Evolutionary conservation across 2,797 vertebrate genomes (phyloP).

Genomic region (Yasuhikotakia modesta): DNA sequence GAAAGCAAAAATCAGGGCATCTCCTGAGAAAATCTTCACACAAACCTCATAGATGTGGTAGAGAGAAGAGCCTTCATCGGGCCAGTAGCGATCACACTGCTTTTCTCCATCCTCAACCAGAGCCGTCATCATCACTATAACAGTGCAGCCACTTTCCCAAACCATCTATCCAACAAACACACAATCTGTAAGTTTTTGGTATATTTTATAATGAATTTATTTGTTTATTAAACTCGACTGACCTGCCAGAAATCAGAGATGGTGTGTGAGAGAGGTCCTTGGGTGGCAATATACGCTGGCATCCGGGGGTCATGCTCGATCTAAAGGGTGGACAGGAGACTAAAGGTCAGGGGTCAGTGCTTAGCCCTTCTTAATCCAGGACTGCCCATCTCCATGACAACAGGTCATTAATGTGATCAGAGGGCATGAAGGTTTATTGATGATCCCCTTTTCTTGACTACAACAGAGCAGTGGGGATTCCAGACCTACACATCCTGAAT

Average conservation of each 20-base stretch:
- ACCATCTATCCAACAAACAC: constrained; percentile 81
- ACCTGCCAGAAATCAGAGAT: constrained; percentile 99
- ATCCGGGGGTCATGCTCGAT: constrained; percentile 96
- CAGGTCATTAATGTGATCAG: constrained; percentile 46
- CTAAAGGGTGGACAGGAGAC: constrained; percentile 67
- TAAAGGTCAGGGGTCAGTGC: constrained; percentile 55
- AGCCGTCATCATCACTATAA: constrained; percentile 95
- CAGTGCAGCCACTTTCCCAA: constrained; percentile 95
- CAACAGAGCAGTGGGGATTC: constrained; percentile 53
- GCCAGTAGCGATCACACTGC: constrained; percentile 98
- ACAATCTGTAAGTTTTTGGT: neutral
- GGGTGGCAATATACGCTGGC: constrained; percentile 95
- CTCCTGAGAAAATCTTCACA: neutral
- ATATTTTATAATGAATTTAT: neutral
- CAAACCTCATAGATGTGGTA: constrained; percentile 96
- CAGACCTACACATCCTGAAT: constrained; percentile 44
- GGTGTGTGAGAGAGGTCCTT: constrained; percentile 93
- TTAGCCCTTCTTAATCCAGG: constrained; percentile 35
- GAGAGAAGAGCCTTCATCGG: constrained; percentile 93
- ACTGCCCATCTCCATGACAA: constrained; percentile 46
- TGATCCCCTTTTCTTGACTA: constrained; percentile 38
- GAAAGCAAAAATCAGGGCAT: neutral
- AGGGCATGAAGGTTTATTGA: constrained; percentile 46
- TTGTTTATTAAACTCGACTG: constrained; percentile 40
- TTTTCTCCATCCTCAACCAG: constrained; percentile 94